phyloP scores from a whole-genome alignment of 2,888 invertebrate species.

The Melanophora roralis region DNA sequence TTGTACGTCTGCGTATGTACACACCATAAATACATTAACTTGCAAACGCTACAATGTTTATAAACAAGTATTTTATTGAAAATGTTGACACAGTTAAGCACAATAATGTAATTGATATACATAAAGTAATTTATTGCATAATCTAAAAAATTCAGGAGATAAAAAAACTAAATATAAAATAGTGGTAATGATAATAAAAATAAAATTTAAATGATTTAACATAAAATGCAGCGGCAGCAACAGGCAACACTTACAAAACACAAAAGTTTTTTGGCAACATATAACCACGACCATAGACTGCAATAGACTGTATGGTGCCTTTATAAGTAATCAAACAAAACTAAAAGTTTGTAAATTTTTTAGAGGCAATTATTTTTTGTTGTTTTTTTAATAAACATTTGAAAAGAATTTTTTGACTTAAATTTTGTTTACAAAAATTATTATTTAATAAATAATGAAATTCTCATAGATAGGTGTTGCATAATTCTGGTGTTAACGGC shows the following conservation, averaged over 20 bases:
- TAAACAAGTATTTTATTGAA: slow-evolving; percentile 1
- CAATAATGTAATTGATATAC: slow-evolving; percentile 54
- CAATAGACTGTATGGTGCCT: slow-evolving; percentile 56
- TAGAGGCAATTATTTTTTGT: not conserved
- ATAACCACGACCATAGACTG: not conserved
- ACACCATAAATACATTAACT: slow-evolving; percentile 3
- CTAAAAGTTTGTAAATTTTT: not conserved
- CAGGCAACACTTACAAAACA: not conserved
- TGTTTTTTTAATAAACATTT: slow-evolving; percentile 1
- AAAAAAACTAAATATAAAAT: slow-evolving; percentile 17
- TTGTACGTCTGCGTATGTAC: not conserved
- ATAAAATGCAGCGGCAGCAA: not conserved
- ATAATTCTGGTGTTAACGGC: too few relatives aligned
- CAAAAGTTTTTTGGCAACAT: slow-evolving; percentile 10
- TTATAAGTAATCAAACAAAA: not conserved
- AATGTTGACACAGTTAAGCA: not conserved
- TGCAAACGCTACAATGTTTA: slow-evolving; percentile 19
- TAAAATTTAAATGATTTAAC: slow-evolving; percentile 44
- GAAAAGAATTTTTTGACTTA: slow-evolving; percentile 21
- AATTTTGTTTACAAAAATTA: slow-evolving; percentile 2
- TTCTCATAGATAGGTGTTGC: not conserved
- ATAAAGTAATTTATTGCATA: slow-evolving; percentile 60
- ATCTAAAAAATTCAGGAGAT: slow-evolving; percentile 51
- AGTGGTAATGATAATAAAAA: slow-evolving; percentile 22
- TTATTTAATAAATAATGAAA: not conserved